These are phyloP conservation scores for Macrochelys suwanniensis DNA, from an alignment of 2,797 vertebrate genomes.

Conservation along the genomic window DNA sequence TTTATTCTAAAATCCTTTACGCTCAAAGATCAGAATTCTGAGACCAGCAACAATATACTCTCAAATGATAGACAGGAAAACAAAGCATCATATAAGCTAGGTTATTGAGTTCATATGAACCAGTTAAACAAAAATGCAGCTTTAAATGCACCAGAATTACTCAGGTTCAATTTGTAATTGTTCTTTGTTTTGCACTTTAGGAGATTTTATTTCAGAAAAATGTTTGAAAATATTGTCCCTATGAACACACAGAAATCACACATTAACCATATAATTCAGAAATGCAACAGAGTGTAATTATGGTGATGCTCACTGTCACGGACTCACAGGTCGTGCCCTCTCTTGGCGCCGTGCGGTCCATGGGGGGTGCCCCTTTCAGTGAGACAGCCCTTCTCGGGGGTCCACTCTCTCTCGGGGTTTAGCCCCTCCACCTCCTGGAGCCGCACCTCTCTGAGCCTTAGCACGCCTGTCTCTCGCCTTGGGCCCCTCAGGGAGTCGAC, in stretches of 20 bases:
- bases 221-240: not conserved
- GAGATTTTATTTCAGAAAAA: not conserved
- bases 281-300: not conserved
- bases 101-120: not conserved
- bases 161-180: not conserved
- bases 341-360: too few relatives aligned
- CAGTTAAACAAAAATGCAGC: not conserved
- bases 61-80: not conserved
- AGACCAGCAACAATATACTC: not conserved
- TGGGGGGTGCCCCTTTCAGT: too few relatives aligned
- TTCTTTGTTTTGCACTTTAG: not conserved
- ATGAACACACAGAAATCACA: not conserved
- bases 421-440: too few relatives aligned
- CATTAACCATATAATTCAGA: accelerated
- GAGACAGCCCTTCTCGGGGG: too few relatives aligned
- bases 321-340: too few relatives aligned
- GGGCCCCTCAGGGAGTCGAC: too few relatives aligned
- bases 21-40: accelerated
- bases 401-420: too few relatives aligned
- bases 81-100: not conserved
- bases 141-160: accelerated
- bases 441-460: too few relatives aligned
- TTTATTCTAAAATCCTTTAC: slow-evolving; percentile 13
- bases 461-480: too few relatives aligned
- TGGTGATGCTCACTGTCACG: not conserved